phyloP scores from a whole-genome alignment of 1,140 invertebrate species.

The Drosophila albomicans region DNA sequence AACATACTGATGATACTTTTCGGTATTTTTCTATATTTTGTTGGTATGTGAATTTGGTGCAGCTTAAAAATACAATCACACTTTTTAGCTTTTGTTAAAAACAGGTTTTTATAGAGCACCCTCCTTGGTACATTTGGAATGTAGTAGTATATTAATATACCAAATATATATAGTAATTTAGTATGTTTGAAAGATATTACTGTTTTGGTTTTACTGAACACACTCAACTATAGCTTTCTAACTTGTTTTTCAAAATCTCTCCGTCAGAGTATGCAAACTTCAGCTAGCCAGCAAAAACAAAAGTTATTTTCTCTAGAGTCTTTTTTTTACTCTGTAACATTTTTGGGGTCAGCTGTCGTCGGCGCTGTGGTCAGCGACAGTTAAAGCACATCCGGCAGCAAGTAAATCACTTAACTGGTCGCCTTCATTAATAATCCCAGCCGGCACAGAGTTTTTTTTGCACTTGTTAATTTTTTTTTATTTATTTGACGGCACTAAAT shows the following conservation, averaged over 20 bases:
- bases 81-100: no score
- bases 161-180: no score
- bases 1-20: no score
- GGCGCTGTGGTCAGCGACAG: conserved; percentile 50
- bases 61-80: no score
- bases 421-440: conserved; percentile 78
- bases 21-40: no score
- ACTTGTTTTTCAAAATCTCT: not conserved
- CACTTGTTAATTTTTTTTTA: conserved; percentile 38
- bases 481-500: conserved; percentile 72
- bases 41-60: no score
- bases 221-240: no score
- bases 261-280: not conserved
- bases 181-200: no score
- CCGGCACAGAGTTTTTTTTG: conserved; percentile 41
- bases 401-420: conserved; percentile 79
- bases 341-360: conserved; percentile 40
- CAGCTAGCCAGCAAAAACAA: not conserved
- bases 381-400: conserved; percentile 64
- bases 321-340: conserved; percentile 5
- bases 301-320: not conserved
- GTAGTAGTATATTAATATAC: no score
- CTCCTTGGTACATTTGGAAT: no score
- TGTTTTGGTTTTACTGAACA: no score
- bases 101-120: no score